Evolutionary conservation across 2,113 vertebrate species (phyloP).

Genomic region (Corydoras maculifer): DNA sequence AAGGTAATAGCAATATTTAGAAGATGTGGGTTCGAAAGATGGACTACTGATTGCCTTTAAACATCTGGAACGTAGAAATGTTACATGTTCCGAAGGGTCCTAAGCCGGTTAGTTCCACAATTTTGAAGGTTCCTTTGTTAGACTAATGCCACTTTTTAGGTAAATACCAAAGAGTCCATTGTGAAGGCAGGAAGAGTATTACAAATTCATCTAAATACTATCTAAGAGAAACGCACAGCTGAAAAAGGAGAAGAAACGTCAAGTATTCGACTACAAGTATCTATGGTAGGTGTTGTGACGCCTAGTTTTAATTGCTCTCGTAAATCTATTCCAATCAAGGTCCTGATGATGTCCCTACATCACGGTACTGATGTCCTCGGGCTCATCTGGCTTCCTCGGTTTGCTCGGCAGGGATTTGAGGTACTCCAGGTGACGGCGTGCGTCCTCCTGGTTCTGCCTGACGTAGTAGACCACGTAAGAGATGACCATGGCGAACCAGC

Average conservation of each 20-base stretch:
- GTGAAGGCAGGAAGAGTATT: slow-evolving; percentile 33
- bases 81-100: slow-evolving; percentile 5
- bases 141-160: slow-evolving; percentile 33
- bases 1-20: slow-evolving; percentile 21
- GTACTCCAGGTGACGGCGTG: slow-evolving; percentile 95
- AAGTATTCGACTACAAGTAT: slow-evolving; percentile 34
- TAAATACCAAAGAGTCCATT: slow-evolving; percentile 27
- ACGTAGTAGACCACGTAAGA: slow-evolving; percentile 97
- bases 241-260: slow-evolving; percentile 40
- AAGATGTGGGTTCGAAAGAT: slow-evolving; percentile 12
- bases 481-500: slow-evolving; percentile 99
- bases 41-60: slow-evolving; percentile 11
- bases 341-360: slow-evolving; percentile 63
- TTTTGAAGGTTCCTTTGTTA: slow-evolving; percentile 14
- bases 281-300: slow-evolving; percentile 29
- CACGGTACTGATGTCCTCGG: slow-evolving; percentile 94
- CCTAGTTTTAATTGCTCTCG: slow-evolving; percentile 29
- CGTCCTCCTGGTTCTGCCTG: slow-evolving; percentile 96
- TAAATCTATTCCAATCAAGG: slow-evolving; percentile 18
- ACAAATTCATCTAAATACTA: slow-evolving; percentile 36
- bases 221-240: slow-evolving; percentile 35
- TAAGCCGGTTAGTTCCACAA: slow-evolving; percentile 18
- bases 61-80: background rate
- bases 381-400: slow-evolving; percentile 93
- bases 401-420: slow-evolving; percentile 99